Evolutionary conservation across 2,113 vertebrate genomes (phyloP), one percentile per base, ranked within the genome.

Genomic region (Istiophorus platypterus): DNA sequence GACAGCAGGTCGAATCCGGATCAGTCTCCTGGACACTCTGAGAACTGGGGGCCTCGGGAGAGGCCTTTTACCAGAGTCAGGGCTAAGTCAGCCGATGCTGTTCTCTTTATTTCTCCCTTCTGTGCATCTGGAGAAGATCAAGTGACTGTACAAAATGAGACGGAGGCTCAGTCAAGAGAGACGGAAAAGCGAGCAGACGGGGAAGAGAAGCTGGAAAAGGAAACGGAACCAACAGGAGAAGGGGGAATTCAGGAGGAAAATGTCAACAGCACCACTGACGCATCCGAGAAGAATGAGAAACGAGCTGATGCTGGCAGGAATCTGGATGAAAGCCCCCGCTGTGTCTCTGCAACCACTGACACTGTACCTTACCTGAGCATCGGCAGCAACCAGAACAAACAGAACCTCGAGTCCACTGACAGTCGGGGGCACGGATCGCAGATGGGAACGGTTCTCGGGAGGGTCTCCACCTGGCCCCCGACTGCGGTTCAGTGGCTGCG

Each of bases 391-490:
- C 73, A 71, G 69, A 80, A 69, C 65, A 86, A 83, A 39, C 75
- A 62, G 14, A 79, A 12, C 20, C 39, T 72, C 2, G 83, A 54
- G 47, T 22, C 56, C 51, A 18, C 49, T 6, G 31, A 71, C 0
- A 20, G 18, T 9, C 31, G 1, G n/a, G 52, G 47, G 63, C 72
- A 47, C 37, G 51, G 65, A 1, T 70, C 65, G 54, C 62, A 56
- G 29, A 15, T 0, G 2, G 27, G 56, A 5, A 78, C 51, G 24
- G 49, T 20, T 1, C 71, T 94, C 13, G 81, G 70, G 18, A 93
- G 94, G 76, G 83, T 92, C 27, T 90, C 91, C 68, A 94, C 93
- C 14, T 95, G 95, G 95, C 95, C 95, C 54, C 90, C 15, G 0
- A 81, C 91, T 34, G 91, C 89, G 13, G 27, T 27, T 22, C 92